Evolutionary conservation across 2,888 invertebrate genomes (phyloP).

Genomic region (Spisula subtruncata): DNA sequence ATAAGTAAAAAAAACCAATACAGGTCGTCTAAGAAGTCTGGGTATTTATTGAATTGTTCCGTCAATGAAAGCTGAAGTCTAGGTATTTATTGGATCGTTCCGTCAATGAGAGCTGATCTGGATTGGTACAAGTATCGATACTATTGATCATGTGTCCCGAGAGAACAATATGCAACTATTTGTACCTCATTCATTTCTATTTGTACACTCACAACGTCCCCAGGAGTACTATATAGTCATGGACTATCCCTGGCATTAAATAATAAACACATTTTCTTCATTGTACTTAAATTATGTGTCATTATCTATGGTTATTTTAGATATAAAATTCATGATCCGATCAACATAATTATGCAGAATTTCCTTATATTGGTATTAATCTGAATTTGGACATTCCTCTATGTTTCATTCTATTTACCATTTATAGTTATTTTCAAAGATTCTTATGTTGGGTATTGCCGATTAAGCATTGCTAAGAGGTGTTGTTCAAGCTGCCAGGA

Average conservation of each 20-base stretch:
- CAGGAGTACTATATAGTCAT: neutral
- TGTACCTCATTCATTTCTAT: neutral
- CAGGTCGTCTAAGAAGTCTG: neutral
- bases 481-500: too few relatives aligned
- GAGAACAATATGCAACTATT: neutral
- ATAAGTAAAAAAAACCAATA: slow-evolving; percentile 27
- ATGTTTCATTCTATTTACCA: too few relatives aligned
- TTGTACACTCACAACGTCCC: too few relatives aligned
- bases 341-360: too few relatives aligned
- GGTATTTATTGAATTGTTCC: neutral
- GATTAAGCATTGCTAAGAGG: too few relatives aligned
- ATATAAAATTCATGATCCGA: too few relatives aligned
- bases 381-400: too few relatives aligned
- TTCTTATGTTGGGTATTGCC: too few relatives aligned
- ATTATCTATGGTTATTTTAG: too few relatives aligned
- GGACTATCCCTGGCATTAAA: neutral
- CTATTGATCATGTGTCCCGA: neutral
- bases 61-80: slow-evolving; percentile 21
- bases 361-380: too few relatives aligned
- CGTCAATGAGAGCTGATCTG: slow-evolving; percentile 18
- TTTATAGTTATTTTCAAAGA: too few relatives aligned
- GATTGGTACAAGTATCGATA: neutral
- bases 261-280: neutral
- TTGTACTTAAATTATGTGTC: too few relatives aligned
- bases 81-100: neutral